These are phyloP conservation scores for Piscicola geometra DNA, from an alignment of 2,888 invertebrate genomes.

Conservation along the genomic window DNA sequence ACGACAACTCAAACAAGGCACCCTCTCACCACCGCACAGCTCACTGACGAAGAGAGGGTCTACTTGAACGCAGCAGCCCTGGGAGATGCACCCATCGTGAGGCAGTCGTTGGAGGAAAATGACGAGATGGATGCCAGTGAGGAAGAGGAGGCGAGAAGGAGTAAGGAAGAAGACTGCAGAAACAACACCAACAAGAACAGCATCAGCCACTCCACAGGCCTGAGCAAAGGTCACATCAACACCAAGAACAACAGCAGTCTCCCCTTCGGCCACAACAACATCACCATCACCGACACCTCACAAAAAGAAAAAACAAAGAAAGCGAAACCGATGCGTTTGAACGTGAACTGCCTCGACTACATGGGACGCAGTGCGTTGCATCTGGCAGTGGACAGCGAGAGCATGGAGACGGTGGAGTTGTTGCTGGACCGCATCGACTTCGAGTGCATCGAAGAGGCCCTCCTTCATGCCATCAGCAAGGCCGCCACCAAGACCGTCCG, in stretches of 20 bases:
- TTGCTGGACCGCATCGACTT: slow-evolving; percentile 64
- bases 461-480: slow-evolving; percentile 65
- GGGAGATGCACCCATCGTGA: slow-evolving; percentile 54
- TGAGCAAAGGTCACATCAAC: too few relatives aligned
- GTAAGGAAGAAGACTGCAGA: not conserved
- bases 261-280: slow-evolving; percentile 31
- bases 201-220: too few relatives aligned
- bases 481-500: slow-evolving; percentile 63
- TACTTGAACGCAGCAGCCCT: slow-evolving; percentile 55
- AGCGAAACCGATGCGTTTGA: slow-evolving; percentile 44
- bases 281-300: slow-evolving; percentile 31
- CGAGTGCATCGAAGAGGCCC: slow-evolving; percentile 63
- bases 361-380: slow-evolving; percentile 68
- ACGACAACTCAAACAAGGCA: too few relatives aligned
- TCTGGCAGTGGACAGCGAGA: slow-evolving; percentile 65
- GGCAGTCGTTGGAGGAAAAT: slow-evolving; percentile 52
- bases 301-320: slow-evolving; percentile 21
- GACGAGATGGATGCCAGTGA: slow-evolving; percentile 39
- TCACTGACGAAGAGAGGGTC: slow-evolving; percentile 56
- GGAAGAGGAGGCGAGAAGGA: slow-evolving; percentile 30
- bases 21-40: slow-evolving; percentile 44
- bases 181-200: not conserved
- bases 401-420: slow-evolving; percentile 65
- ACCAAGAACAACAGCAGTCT: slow-evolving; percentile 21
- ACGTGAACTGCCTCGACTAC: slow-evolving; percentile 56